Conservation (phyloP, 2,888 invertebrate genomes). For the Rhagonycha fulva region DNA sequence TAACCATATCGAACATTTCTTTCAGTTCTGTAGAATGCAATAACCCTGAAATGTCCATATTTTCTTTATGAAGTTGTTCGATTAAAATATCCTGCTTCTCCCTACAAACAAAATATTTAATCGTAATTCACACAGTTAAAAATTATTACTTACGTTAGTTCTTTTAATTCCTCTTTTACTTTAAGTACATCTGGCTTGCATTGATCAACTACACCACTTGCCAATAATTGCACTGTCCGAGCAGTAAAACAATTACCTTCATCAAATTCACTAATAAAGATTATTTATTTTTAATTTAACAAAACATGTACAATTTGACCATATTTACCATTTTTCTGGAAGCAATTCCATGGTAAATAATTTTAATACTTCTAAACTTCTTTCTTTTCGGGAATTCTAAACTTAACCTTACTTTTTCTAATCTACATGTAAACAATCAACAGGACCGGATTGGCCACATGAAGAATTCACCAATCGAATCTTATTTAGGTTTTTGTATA, state of each 20-base stretch:
- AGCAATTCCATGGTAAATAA: not conserved
- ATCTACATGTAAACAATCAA: no score
- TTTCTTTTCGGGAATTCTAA: not conserved
- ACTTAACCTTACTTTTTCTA: not conserved
- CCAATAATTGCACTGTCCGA: constrained; percentile 33
- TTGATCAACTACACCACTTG: constrained; percentile 47
- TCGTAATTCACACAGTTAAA: not conserved
- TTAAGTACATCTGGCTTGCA: constrained; percentile 50
- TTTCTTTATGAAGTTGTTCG: constrained; percentile 51
- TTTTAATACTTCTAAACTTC: not conserved
- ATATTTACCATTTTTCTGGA: not conserved
- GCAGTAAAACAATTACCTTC: not conserved
- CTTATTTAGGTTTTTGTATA: no score
- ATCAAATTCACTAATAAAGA: not conserved
- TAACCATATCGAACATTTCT: constrained; percentile 51
- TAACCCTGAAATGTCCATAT: constrained; percentile 39
- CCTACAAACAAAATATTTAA: constrained; percentile 25
- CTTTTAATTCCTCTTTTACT: constrained; percentile 51
- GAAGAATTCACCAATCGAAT: no score
- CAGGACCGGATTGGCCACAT: no score
- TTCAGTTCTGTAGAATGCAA: constrained; percentile 40
- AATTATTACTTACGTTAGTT: constrained; percentile 51
- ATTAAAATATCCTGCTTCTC: constrained; percentile 44
- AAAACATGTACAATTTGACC: not conserved
- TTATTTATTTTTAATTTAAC: not conserved